Percentiles rank a stretch among this genome's conserved stretches.
Evolutionary conservation across 2,797 vertebrate species (phyloP).

Genomic region (Micromesistius poutassou): DNA sequence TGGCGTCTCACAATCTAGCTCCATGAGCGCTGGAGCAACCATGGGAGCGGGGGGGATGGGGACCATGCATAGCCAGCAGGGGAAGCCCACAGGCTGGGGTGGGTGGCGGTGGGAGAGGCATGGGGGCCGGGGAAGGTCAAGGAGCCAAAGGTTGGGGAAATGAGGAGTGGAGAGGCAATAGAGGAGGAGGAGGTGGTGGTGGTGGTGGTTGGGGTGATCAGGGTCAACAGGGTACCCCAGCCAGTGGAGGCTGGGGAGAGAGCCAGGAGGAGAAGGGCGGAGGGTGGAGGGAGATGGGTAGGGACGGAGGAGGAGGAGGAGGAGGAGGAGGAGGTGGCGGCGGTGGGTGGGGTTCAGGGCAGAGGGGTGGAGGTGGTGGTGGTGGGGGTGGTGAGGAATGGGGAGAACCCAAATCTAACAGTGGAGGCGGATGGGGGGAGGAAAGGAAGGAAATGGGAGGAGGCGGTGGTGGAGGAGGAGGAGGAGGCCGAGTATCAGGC

Average conservation of each 20-base stretch:
- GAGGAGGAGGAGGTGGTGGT: constrained; percentile 51
- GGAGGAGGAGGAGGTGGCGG: constrained; percentile 75
- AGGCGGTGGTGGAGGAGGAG: constrained; percentile 67
- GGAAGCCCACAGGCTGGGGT: constrained; percentile 84
- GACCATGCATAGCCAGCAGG: constrained; percentile 74
- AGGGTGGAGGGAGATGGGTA: constrained; percentile 69
- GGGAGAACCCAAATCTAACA: constrained; percentile 71
- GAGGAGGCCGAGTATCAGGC: constrained; percentile 65
- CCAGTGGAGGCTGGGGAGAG: constrained; percentile 66
- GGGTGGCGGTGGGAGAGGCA: constrained; percentile 71
- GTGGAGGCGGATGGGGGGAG: constrained; percentile 59
- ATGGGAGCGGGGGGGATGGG: constrained; percentile 50
- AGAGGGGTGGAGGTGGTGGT: constrained; percentile 52
- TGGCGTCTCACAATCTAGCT: constrained; percentile 67
- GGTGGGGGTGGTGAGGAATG: constrained; percentile 67
- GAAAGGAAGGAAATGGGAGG: constrained; percentile 46
- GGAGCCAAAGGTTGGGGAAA: constrained; percentile 84
- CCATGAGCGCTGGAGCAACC: constrained; percentile 48
- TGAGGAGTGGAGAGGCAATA: constrained; percentile 83
- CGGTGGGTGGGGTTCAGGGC: constrained; percentile 63
- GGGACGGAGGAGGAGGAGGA: constrained; percentile 68
- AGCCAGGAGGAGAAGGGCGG: constrained; percentile 83
- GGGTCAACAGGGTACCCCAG: constrained; percentile 61
- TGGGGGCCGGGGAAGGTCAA: constrained; percentile 66
- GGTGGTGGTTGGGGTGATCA: constrained; percentile 66